Conservation (phyloP, 2,113 vertebrate species). For the Zosterops lateralis region DNA sequence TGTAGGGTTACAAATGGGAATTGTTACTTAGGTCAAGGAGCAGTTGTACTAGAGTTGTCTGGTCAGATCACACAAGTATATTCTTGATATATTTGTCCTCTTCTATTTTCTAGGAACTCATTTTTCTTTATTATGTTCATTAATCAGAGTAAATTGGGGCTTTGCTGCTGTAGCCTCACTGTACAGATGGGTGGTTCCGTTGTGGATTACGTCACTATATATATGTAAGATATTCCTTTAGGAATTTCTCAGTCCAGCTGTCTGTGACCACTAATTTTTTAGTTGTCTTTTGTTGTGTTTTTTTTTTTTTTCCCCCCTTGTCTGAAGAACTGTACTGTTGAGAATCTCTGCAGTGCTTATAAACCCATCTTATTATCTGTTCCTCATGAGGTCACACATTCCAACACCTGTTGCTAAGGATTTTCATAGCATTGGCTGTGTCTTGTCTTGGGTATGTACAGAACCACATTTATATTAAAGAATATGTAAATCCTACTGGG, state of each 20-base stretch:
- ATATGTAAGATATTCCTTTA: not conserved
- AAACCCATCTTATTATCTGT: not conserved
- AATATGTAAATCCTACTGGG: not conserved
- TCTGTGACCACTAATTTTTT: not conserved
- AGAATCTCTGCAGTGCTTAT: not conserved
- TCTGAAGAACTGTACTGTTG: not conserved
- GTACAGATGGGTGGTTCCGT: not conserved
- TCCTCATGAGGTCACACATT: not conserved
- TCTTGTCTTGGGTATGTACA: not conserved
- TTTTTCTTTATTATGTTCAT: not conserved
- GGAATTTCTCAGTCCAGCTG: not conserved
- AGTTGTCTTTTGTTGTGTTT: not conserved
- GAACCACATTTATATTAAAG: not conserved
- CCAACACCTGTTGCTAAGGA: not conserved
- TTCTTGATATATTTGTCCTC: not conserved
- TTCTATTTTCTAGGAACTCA: not conserved
- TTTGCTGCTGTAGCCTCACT: not conserved
- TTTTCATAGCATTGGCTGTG: not conserved
- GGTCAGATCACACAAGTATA: not conserved
- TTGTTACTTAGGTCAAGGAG: not conserved
- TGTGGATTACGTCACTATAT: not conserved
- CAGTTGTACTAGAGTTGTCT: not conserved
- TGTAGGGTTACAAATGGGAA: not conserved
- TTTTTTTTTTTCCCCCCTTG: not conserved
- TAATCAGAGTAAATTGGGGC: not conserved